Evolutionary conservation across 2,113 vertebrate genomes (phyloP).

Genomic region (Rana temporaria): DNA sequence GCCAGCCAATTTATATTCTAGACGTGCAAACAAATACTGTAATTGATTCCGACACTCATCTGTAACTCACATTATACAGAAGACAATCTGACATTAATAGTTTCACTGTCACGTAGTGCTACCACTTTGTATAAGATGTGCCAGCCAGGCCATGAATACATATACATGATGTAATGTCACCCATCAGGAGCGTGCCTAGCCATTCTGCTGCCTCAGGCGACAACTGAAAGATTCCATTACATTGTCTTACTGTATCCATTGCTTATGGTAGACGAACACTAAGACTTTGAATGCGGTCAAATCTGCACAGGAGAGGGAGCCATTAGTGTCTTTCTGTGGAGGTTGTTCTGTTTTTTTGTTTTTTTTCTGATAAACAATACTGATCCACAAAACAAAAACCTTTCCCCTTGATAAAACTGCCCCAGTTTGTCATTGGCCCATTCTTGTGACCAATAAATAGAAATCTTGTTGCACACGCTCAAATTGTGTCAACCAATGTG

Average conservation of each 20-base stretch:
- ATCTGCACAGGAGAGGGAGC: too few species aligned
- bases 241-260: background rate
- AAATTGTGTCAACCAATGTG: background rate
- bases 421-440: too few species aligned
- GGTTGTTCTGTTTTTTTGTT: too few species aligned
- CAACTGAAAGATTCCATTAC: background rate
- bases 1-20: slow-evolving; percentile 21
- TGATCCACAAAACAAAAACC: too few species aligned
- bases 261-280: background rate
- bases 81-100: background rate
- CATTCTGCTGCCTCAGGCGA: background rate
- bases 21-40: background rate
- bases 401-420: too few species aligned
- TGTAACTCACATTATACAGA: background rate
- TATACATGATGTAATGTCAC: background rate
- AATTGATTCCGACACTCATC: slow-evolving; percentile 4
- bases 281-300: background rate
- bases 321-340: too few species aligned
- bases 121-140: background rate
- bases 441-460: too few species aligned
- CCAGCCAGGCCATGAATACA: background rate
- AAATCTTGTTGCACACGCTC: too few species aligned
- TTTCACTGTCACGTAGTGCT: background rate
- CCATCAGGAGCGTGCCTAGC: background rate
- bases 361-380: too few species aligned